Base-by-base conservation (phyloP, 2,113 vertebrate genomes). In the Edolisoma coerulescens region DNA sequence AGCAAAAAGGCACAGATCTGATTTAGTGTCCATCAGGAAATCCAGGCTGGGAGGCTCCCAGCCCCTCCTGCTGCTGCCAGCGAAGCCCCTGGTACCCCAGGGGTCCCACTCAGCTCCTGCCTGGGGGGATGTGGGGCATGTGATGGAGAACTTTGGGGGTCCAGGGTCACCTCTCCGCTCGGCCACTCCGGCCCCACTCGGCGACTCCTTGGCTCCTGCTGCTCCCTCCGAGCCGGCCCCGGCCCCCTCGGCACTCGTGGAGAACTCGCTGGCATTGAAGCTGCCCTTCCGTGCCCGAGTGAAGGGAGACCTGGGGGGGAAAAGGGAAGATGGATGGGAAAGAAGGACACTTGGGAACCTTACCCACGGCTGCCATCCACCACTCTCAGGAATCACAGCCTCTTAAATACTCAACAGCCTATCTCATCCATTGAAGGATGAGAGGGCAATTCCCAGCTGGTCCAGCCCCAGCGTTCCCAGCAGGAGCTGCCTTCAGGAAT, bases 261-360 rank as follows among this genome's bases (percentile, higher is more conserved):
- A 39, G 39, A 96, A 96, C 16, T 99, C 99, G 0, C 20, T 60
- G 33, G 97, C 70, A 12, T 93, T 98, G 91, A 98, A 98, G 75
- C 99, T 99, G 95, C 98, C 98, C 33, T 99, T 98, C 52, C 98
- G 98, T 0, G 95, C 27, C 50, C 98, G 98, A 16, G 94, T 13
- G 27, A 97, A 92, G 30, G 98, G 97, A 13, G 98, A 97, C 83
- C 99, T 99, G 95, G 22, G 33, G 23, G 47, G 30, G 44, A 9
- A n/a, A 21, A 32, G 23, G 67, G 47, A 42, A 20, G 0, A 15
- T 5, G 13, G 44, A 7, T 11, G 54, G 21, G 28, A 19, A 22
- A 28, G 33, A 70, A 64, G 18, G 65, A 83, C 18, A 3, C 35
- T 8, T 14, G 37, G 26, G 32, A 53, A 41, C 22, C 16, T 35